Evolutionary conservation across 1,140 invertebrate species (phyloP).

Genomic region (Euwallacea fornicatus): DNA sequence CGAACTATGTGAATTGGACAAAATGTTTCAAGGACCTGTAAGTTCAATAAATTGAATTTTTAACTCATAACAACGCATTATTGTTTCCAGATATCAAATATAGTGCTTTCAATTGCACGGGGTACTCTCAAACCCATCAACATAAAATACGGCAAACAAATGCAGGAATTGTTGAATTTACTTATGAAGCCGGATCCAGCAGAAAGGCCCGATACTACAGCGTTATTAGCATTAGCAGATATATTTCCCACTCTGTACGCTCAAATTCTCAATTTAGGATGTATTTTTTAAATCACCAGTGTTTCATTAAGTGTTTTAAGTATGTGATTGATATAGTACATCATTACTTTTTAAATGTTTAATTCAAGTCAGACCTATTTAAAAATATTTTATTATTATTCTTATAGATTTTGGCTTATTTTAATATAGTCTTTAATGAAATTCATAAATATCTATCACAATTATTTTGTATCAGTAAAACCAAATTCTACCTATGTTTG

Average conservation of each 20-base stretch:
- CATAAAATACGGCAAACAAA: conserved; percentile 54
- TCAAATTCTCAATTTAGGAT: conserved; percentile 43
- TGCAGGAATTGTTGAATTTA: conserved; percentile 58
- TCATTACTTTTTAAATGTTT: too few species aligned
- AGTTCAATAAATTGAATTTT: conserved; percentile 16
- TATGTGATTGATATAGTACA: too few species aligned
- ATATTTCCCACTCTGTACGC: conserved; percentile 53
- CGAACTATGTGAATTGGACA: conserved; percentile 65
- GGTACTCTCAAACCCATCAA: conserved; percentile 58
- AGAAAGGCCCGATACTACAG: conserved; percentile 55
- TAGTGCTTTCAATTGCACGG: conserved; percentile 58
- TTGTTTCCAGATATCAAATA: conserved; percentile 51
- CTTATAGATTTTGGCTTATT: too few species aligned
- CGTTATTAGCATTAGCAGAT: conserved; percentile 54
- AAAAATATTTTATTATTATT: too few species aligned
- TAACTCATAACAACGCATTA: conserved; percentile 6
- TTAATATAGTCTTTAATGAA: too few species aligned
- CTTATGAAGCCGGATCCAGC: conserved; percentile 58
- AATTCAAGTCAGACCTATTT: too few species aligned
- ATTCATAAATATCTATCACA: too few species aligned
- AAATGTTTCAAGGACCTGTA: conserved; percentile 61
- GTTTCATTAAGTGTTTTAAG: too few species aligned
- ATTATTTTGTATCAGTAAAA: too few species aligned
- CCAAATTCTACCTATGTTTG: too few species aligned
- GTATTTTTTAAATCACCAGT: conserved; percentile 32